Evolutionary conservation across 2,888 invertebrate genomes (phyloP), one percentile per base, ranked within the genome.

Genomic region (Callimorpha dominula): DNA sequence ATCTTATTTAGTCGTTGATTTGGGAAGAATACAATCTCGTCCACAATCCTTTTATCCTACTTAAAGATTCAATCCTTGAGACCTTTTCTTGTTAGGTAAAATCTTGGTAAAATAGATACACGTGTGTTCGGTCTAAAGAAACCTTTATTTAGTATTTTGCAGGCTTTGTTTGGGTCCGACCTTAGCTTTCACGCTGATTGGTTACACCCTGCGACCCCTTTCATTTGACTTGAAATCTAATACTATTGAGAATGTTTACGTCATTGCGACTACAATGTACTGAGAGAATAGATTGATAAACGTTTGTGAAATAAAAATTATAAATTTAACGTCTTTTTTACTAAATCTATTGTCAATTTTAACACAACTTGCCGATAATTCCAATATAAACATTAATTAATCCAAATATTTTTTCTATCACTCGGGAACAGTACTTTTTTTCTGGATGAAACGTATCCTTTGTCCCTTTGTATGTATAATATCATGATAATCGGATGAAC

Each of bases 101-200:
- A 79, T 65, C 68, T 73, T 72, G 75, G 67, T 73, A 71, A 75
- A 84, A 77, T 64, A 76, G 78, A 82, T 72, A 76, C 77, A 80
- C 82, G 85, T 83, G 81, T 83, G 80, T 87, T 86, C 85, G 82
- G 83, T 85, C 81, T 82, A 86, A 86, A 86, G 81, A 83, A 85
- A 84, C 83, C 83, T 87, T 86, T 88, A 87, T 90, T 88, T 89
- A 86, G 87, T 84, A 84, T 85, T 86, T 87, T 83, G 81, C 81
- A 82, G 81, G 86, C 82, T 81, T 83, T 86, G 86, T 86, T 85
- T 85, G 84, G 89, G 89, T 87, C 85, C 87, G 86, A 86, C 86
- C 86, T 86, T 81, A 85, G 89, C 92, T 91, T 91, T 93, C 86
- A 89, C 85, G 82, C 86, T 92, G 91, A 93, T 93, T 92, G 89